Evolutionary conservation across 1,140 invertebrate genomes (phyloP).

Genomic region (Manduca sexta): DNA sequence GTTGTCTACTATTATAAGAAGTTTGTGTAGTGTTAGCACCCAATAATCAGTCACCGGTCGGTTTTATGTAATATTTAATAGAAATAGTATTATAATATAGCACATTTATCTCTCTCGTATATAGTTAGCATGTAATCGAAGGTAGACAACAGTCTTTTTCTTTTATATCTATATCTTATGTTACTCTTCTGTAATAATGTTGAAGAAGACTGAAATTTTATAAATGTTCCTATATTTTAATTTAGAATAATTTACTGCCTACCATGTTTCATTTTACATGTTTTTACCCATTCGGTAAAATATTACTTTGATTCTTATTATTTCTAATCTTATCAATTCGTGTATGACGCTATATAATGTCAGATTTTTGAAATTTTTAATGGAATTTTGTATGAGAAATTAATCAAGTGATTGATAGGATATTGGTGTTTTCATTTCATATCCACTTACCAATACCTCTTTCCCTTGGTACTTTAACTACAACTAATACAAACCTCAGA

Average conservation of each 20-base stretch:
- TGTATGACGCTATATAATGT: conserved; percentile 71
- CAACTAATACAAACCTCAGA: no score
- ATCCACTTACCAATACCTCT: not conserved
- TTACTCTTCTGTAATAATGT: conserved; percentile 65
- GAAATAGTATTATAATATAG: not conserved
- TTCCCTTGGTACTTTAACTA: not conserved
- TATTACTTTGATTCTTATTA: conserved; percentile 55
- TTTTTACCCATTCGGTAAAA: conserved; percentile 60
- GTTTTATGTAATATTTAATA: not conserved
- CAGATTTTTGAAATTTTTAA: conserved; percentile 71
- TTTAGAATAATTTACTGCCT: conserved; percentile 71
- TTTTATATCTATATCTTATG: conserved; percentile 56
- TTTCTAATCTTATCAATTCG: conserved; percentile 59
- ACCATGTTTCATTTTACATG: conserved; percentile 57
- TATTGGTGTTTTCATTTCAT: conserved; percentile 47
- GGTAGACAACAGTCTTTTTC: conserved; percentile 56
- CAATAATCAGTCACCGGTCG: no score
- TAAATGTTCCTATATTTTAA: conserved; percentile 73
- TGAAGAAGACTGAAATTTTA: conserved; percentile 71
- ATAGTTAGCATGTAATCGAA: conserved; percentile 3
- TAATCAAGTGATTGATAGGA: conserved; percentile 68
- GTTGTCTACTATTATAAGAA: conserved; percentile 50
- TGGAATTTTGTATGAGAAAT: conserved; percentile 70
- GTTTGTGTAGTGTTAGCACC: no score
- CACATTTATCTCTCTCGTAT: not conserved